Conservation (phyloP, 2,113 vertebrate genomes). For the Craseonycteris thonglongyai region DNA sequence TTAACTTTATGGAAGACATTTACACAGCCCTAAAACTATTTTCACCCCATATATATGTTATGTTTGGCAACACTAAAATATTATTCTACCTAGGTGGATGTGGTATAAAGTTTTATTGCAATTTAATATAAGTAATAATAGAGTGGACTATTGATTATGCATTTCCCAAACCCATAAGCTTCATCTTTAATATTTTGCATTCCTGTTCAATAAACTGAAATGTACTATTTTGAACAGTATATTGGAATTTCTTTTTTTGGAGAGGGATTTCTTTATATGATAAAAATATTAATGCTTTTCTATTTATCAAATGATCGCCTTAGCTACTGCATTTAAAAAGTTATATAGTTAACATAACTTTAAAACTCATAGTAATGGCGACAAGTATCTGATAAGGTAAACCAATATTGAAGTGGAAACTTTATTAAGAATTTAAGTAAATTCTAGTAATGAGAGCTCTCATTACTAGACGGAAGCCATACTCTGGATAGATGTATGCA, state of each 20-base stretch:
- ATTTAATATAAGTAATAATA: not conserved
- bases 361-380: not conserved
- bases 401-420: not conserved
- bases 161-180: not conserved
- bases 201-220: not conserved
- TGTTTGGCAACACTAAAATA: not conserved
- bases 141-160: not conserved
- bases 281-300: not conserved
- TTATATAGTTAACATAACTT: not conserved
- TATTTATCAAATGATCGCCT: not conserved
- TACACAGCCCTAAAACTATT: not conserved
- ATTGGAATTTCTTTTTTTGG: not conserved
- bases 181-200: not conserved
- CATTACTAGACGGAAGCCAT: not conserved
- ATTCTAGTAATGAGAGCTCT: not conserved
- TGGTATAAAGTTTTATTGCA: not conserved
- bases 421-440: not conserved
- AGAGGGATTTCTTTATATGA: not conserved
- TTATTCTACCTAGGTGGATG: not conserved
- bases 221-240: not conserved
- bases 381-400: not conserved
- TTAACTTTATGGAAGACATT: conserved; percentile 9
- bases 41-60: not conserved
- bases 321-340: not conserved
- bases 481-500: not conserved